phyloP scores from a whole-genome alignment of 2,797 vertebrate genomes.

The Squalus acanthias region DNA sequence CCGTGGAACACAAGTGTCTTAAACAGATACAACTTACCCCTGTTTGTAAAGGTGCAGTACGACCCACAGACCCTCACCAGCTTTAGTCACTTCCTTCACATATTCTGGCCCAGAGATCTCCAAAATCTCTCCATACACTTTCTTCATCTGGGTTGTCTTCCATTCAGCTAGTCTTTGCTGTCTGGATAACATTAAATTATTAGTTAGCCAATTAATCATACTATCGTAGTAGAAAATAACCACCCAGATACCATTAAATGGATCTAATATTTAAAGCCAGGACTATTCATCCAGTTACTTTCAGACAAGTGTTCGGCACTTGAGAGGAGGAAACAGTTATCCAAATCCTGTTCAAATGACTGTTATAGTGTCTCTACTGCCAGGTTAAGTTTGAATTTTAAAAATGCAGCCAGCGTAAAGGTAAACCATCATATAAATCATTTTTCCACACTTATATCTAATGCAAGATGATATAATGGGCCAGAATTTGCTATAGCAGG shows the following conservation, averaged over 20 bases:
- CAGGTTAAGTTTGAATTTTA: background rate
- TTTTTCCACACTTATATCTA: background rate
- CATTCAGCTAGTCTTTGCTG: conserved; percentile 85
- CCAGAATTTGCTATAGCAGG: background rate
- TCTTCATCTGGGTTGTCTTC: conserved; percentile 79
- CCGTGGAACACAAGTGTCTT: background rate
- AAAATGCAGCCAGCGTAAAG: background rate
- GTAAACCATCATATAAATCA: background rate
- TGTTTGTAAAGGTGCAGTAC: conserved; percentile 92
- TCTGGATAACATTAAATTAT: conserved; percentile 52
- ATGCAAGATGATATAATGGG: background rate
- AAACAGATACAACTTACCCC: conserved; percentile 64
- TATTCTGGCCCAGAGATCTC: conserved; percentile 95
- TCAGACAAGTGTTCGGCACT: background rate
- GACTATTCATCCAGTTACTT: background rate
- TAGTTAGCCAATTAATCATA: background rate
- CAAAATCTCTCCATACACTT: conserved; percentile 76
- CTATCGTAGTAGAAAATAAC: background rate
- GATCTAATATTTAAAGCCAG: background rate
- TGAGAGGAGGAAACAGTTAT: background rate
- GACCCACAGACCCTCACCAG: conserved; percentile 82
- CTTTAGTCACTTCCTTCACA: conserved; percentile 86
- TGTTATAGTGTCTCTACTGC: background rate
- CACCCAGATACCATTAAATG: background rate
- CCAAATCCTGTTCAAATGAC: background rate